Evolutionary conservation across 2,113 vertebrate species (phyloP), one percentile per base, ranked within the genome.

Genomic region (Turnix velox): DNA sequence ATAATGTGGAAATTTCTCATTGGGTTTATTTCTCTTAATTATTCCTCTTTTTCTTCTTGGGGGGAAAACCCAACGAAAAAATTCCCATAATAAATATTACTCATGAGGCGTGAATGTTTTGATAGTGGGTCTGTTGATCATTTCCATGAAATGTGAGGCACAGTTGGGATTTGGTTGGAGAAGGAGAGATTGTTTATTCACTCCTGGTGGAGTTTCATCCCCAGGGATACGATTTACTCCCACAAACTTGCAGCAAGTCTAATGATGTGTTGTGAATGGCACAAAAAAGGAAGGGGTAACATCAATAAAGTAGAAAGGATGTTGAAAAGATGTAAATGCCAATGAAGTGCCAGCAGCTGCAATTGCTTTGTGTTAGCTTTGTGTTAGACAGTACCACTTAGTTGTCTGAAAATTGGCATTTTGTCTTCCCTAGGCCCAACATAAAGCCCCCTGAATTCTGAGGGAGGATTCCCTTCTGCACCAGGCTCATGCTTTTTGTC

Each of bases 81-180:
- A 14, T 51, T 96, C 90, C 93, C 89, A 61, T 93, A 87, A 51
- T 95, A 97, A 97, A 94, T 97, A 96, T 95, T 96, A 93, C 85
- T 96, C 94, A 96, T 87, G 88, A 94, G 88, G 77, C 37, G 16
- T 96, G 92, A 96, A 93, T 97, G 89, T 96, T 96, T 96, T 95
- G 92, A 75, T 94, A 97, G 87, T 75, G 65, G 84, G 87, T 80
- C 61, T 87, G 79, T 59, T 94, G 91, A 90, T 95, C 84, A 80
- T 89, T 95, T 96, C 96, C 94, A 90, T 95, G 93, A 97, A 97
- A 95, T 95, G 87, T 81, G 77, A 95, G 87, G 92, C 93, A 66
- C 77, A 40, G 28, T 52, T 90, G 93, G 88, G 86, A 94, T 91
- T 94, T 92, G 16, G 7, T 42, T 82, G 74, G 39, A 81, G 78